Percentiles rank a stretch among this genome's conserved stretches.
These are phyloP conservation scores for Pyrgilauda ruficollis DNA, from an alignment of 2,113 vertebrate species.

Conservation along the genomic window DNA sequence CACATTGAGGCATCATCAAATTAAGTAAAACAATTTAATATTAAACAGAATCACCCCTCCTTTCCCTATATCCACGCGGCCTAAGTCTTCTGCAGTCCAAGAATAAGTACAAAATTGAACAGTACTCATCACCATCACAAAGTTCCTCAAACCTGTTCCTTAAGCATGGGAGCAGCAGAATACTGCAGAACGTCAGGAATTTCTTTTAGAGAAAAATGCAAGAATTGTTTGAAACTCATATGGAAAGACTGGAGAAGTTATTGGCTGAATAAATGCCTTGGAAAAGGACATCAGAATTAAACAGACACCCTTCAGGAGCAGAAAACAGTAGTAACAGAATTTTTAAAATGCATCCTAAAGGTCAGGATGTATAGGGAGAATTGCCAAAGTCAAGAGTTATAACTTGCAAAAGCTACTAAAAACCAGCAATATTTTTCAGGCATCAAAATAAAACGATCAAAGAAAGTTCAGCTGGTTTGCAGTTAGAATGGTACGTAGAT, in stretches of 20 bases:
- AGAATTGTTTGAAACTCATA: neutral
- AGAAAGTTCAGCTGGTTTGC: conserved; percentile 1
- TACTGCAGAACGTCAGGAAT: neutral
- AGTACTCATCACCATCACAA: neutral
- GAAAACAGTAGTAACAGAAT: neutral
- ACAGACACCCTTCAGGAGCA: neutral
- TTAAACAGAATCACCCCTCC: neutral
- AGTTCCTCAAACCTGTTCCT: neutral
- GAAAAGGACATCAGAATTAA: conserved; percentile 9
- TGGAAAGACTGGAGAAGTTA: neutral
- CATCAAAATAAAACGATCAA: neutral
- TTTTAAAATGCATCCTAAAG: neutral
- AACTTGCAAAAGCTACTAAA: conserved; percentile 24
- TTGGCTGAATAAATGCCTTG: neutral
- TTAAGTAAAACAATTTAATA: neutral
- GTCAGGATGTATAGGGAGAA: neutral
- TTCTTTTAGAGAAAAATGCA: neutral
- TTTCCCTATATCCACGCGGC: neutral
- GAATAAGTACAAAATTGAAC: neutral
- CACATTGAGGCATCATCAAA: neutral
- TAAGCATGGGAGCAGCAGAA: neutral
- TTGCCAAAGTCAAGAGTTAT: neutral
- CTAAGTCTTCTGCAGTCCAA: neutral
- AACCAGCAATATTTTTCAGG: neutral
- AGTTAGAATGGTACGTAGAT: neutral